Percentiles rank a stretch among this genome's conserved stretches.
These are phyloP conservation scores for Melanostigma gelatinosum DNA, from an alignment of 2,113 vertebrate species.

Conservation along the genomic window DNA sequence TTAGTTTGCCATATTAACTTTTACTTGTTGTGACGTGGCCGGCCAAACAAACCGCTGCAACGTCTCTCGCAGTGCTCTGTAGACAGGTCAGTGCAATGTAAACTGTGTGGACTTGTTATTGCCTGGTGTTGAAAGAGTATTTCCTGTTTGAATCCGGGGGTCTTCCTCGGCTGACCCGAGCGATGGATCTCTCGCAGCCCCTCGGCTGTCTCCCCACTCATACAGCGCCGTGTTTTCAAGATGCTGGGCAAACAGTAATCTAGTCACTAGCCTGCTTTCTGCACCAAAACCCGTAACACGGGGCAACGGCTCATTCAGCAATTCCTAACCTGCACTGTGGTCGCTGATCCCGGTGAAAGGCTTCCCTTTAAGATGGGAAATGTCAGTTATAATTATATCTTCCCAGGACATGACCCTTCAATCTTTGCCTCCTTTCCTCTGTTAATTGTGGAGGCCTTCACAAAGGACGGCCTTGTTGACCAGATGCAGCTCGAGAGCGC, in stretches of 20 bases:
- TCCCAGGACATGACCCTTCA: conserved; percentile 78
- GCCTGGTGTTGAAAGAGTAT: conserved; percentile 72
- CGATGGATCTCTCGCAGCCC: conserved; percentile 47
- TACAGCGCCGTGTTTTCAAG: conserved; percentile 48
- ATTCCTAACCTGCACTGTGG: conserved; percentile 44
- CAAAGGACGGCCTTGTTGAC: conserved; percentile 77
- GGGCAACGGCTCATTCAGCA: conserved; percentile 66
- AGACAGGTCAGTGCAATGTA: conserved; percentile 65
- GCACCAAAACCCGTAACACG: conserved; percentile 58
- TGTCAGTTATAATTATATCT: conserved; percentile 84
- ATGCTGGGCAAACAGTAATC: conserved; percentile 71
- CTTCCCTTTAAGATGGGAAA: conserved; percentile 80
- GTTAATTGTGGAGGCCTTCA: conserved; percentile 72
- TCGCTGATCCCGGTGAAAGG: conserved; percentile 62
- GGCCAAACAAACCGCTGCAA: conserved; percentile 43
- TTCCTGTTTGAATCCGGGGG: conserved; percentile 78
- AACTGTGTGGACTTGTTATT: conserved; percentile 75
- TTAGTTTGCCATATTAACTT: conserved; percentile 24
- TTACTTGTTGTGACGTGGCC: conserved; percentile 44
- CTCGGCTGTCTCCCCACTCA: conserved; percentile 38
- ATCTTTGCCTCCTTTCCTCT: conserved; percentile 73
- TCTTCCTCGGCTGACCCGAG: conserved; percentile 62
- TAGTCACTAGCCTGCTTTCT: conserved; percentile 62
- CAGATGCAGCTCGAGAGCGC: conserved; percentile 61
- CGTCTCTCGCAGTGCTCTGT: conserved; percentile 24